Evolutionary conservation across 2,797 vertebrate species (phyloP).

Genomic region (Parambassis ranga): DNA sequence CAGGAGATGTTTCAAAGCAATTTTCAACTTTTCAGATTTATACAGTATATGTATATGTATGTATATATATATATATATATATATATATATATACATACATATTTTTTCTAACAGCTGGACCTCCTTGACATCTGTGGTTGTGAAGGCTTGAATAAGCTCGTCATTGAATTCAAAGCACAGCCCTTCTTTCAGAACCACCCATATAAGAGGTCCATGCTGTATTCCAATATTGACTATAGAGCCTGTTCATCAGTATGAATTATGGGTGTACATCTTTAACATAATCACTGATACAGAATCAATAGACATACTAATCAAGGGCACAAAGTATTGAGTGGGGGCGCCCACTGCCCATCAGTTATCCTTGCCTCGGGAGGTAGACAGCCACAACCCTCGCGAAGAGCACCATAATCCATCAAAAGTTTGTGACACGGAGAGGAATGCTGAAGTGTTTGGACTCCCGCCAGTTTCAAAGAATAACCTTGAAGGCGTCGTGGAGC

Average conservation of each 20-base stretch:
- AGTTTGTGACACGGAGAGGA: constrained; percentile 59
- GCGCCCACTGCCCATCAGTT: constrained; percentile 68
- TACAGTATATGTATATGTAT: too few species aligned
- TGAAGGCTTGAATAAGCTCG: constrained; percentile 6
- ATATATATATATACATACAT: too few species aligned
- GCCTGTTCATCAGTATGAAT: constrained; percentile 65
- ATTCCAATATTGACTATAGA: constrained; percentile 34
- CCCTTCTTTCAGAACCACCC: background rate
- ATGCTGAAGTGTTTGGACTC: constrained; percentile 49
- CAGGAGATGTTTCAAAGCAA: background rate
- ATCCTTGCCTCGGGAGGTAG: constrained; percentile 59
- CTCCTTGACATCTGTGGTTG: background rate
- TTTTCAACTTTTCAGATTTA: background rate
- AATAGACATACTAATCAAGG: constrained; percentile 76
- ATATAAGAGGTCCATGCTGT: background rate
- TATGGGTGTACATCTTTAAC: constrained; percentile 68
- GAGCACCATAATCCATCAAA: constrained; percentile 75
- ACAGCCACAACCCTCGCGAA: constrained; percentile 53
- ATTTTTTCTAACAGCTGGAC: constrained; percentile 6
- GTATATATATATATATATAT: too few species aligned
- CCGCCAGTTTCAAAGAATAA: constrained; percentile 58
- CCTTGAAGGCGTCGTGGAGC: constrained; percentile 51
- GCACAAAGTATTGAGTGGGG: constrained; percentile 68
- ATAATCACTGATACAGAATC: constrained; percentile 76
- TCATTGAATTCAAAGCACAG: constrained; percentile 20